Conservation (phyloP, 2,888 invertebrate species). For the Malthinus seriepunctatus region DNA sequence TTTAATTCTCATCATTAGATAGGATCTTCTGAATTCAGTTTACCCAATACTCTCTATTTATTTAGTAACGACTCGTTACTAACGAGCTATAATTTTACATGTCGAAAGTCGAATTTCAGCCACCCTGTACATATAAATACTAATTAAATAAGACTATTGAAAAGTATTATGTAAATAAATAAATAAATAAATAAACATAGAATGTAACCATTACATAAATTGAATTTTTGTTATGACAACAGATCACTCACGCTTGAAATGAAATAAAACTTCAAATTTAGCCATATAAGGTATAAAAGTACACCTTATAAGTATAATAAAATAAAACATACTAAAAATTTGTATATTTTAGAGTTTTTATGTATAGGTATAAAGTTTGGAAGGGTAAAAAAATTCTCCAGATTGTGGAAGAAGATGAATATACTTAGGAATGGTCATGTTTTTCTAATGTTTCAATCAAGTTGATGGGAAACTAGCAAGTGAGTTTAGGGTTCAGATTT, state of each 20-base stretch:
- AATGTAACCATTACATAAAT: conserved; percentile 23
- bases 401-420: conserved; percentile 30
- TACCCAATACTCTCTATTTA: no score
- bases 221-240: conserved; percentile 24
- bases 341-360: conserved; percentile 4
- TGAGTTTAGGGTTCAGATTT: conserved; percentile 36
- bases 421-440: conserved; percentile 34
- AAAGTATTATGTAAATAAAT: no score
- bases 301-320: neutral
- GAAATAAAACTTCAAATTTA: conserved; percentile 14
- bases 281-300: neutral
- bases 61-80: no score
- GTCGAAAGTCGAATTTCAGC: no score
- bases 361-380: neutral
- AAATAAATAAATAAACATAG: neutral
- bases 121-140: no score
- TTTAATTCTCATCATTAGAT: no score
- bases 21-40: no score
- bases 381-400: conserved; percentile 21
- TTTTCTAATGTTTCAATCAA: conserved; percentile 43
- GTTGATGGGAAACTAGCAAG: conserved; percentile 38
- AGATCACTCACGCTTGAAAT: conserved; percentile 22
- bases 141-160: no score
- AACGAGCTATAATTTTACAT: no score
- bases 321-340: conserved; percentile 1